phyloP scores from a whole-genome alignment of 2,113 vertebrate species.

The Corvus moneduloides region DNA sequence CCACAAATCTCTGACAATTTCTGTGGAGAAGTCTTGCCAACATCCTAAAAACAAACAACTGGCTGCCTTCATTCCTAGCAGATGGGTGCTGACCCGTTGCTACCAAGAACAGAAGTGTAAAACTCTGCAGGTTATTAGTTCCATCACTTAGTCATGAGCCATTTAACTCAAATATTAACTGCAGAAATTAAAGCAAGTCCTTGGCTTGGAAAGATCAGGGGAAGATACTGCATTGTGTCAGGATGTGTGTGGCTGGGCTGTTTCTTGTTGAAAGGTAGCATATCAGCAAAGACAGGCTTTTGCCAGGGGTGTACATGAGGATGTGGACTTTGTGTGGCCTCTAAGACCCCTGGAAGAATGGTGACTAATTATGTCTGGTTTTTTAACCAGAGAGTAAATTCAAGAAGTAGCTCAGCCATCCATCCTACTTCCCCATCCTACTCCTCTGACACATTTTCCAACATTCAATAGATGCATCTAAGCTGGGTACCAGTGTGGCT shows the following conservation, averaged over 20 bases:
- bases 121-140: slow-evolving; percentile 52
- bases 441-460: neutral
- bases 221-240: neutral
- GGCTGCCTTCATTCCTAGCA: neutral
- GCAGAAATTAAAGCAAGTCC: slow-evolving; percentile 61
- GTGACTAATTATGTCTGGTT: neutral
- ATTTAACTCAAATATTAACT: slow-evolving; percentile 64
- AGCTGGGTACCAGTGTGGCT: neutral
- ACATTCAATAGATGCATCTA: neutral
- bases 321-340: neutral
- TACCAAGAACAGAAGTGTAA: slow-evolving; percentile 12
- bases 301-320: neutral
- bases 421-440: neutral
- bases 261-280: neutral
- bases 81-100: slow-evolving; percentile 22
- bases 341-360: neutral
- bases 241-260: neutral
- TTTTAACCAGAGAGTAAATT: neutral
- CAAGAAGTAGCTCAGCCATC: neutral
- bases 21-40: neutral
- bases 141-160: slow-evolving; percentile 64
- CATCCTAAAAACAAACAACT: slow-evolving; percentile 9
- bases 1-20: neutral
- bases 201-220: slow-evolving; percentile 51
- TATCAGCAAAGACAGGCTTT: neutral